Evolutionary conservation across 1,140 invertebrate genomes (phyloP).

Genomic region (Goniozus legneri): DNA sequence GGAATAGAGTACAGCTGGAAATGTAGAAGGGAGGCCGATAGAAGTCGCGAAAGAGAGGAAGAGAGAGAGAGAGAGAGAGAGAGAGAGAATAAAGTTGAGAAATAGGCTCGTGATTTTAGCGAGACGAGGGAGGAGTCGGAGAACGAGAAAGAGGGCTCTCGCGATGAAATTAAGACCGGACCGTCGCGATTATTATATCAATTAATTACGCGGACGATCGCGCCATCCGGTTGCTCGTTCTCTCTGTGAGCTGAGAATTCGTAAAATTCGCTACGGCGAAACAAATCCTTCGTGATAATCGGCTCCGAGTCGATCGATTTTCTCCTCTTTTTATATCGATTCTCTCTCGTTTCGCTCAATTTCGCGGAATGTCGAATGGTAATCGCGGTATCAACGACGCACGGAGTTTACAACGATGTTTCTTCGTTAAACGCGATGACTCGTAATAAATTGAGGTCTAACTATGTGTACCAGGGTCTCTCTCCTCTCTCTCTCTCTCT

Average conservation of each 20-base stretch:
- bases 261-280: slow-evolving; percentile 21
- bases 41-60: not conserved
- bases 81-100: too few species aligned
- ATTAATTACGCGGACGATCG: slow-evolving; percentile 41
- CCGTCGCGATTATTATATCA: slow-evolving; percentile 44
- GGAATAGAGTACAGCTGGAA: too few species aligned
- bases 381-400: too few species aligned
- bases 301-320: not conserved
- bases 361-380: too few species aligned
- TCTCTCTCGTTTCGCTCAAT: too few species aligned
- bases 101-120: too few species aligned
- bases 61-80: slow-evolving; percentile 3
- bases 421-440: too few species aligned
- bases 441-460: too few species aligned
- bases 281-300: not conserved
- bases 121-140: slow-evolving; percentile 14
- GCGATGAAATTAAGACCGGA: slow-evolving; percentile 36
- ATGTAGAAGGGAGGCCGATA: too few species aligned
- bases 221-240: slow-evolving; percentile 35
- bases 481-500: not conserved
- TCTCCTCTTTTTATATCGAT: not conserved
- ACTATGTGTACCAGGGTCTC: too few species aligned
- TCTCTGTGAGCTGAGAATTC: slow-evolving; percentile 17
- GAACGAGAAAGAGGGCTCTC: slow-evolving; percentile 17
- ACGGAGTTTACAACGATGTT: too few species aligned